Evolutionary conservation across 1,140 invertebrate genomes (phyloP).

Genomic region (Phymorhynchus buccinoides): DNA sequence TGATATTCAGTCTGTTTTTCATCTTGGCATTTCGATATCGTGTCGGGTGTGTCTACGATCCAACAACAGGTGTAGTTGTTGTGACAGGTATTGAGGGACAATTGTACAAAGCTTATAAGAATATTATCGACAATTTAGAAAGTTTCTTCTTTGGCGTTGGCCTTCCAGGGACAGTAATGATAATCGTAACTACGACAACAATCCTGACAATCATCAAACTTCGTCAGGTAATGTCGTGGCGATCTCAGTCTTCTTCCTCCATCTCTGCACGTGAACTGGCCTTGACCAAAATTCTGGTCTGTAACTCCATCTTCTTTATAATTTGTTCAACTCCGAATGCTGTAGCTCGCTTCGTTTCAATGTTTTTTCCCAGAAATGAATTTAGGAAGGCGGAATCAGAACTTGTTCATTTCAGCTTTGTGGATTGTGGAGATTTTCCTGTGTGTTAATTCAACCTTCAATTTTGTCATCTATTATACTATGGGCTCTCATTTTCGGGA

Average conservation of each 20-base stretch:
- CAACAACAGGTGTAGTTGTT: too few relatives aligned
- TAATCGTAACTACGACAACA: not conserved
- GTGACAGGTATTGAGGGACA: not conserved
- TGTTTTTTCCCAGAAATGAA: not conserved
- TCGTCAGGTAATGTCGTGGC: not conserved
- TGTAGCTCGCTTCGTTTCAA: not conserved
- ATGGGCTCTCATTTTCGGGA: too few relatives aligned
- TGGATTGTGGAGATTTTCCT: not conserved
- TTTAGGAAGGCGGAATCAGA: not conserved
- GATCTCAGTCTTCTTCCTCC: too few relatives aligned
- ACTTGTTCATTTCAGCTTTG: not conserved
- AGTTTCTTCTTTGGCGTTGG: not conserved
- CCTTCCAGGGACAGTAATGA: not conserved
- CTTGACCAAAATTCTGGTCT: conserved; percentile 5
- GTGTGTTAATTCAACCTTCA: too few relatives aligned
- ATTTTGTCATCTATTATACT: too few relatives aligned
- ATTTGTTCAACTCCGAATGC: not conserved
- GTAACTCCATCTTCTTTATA: not conserved
- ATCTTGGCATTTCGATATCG: not conserved
- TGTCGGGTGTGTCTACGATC: not conserved
- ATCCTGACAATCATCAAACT: not conserved
- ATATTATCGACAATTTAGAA: not conserved
- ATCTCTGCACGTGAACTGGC: not conserved
- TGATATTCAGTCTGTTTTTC: not conserved
- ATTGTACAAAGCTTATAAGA: not conserved